Percentiles rank a stretch among this genome's conserved stretches.
These are phyloP conservation scores for Alloscopus bannaensis DNA, from an alignment of 2,888 invertebrate species.

Conservation along the genomic window DNA sequence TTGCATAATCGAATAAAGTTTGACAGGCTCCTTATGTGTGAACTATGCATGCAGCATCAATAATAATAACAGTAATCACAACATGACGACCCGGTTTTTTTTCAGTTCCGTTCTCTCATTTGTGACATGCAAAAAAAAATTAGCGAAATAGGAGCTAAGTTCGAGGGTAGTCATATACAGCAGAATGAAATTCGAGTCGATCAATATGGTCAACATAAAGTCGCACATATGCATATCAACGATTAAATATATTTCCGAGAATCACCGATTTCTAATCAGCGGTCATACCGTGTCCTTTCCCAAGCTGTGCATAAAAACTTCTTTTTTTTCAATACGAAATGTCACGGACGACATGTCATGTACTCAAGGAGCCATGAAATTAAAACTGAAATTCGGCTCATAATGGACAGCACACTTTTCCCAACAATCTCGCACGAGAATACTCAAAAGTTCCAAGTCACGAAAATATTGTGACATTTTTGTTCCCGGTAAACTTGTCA, in stretches of 20 bases:
- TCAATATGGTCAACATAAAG: neutral
- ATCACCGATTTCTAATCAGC: neutral
- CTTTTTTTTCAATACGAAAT: neutral
- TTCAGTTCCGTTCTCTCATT: slow-evolving; percentile 51
- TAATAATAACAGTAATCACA: slow-evolving; percentile 28
- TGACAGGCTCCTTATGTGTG: neutral
- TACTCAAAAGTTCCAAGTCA: slow-evolving; percentile 49
- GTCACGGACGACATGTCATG: neutral
- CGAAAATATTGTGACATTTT: slow-evolving; percentile 67
- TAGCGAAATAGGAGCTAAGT: slow-evolving; percentile 3
- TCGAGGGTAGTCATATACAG: neutral
- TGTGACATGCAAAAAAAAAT: slow-evolving; percentile 26
- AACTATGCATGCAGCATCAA: slow-evolving; percentile 1
- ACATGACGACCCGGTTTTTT: slow-evolving; percentile 41
- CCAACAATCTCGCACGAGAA: neutral
- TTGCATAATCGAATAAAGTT: slow-evolving; percentile 45
- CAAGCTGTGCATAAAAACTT: neutral
- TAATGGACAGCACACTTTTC: slow-evolving; percentile 2
- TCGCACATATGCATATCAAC: too few species aligned
- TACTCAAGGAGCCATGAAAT: slow-evolving; percentile 51
- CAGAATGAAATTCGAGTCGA: neutral
- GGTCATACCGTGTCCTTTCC: neutral
- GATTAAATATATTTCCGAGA: too few species aligned
- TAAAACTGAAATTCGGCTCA: slow-evolving; percentile 32
- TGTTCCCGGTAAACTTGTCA: neutral